Conservation (phyloP, 2,113 vertebrate genomes). For the Synodontis membranacea region DNA sequence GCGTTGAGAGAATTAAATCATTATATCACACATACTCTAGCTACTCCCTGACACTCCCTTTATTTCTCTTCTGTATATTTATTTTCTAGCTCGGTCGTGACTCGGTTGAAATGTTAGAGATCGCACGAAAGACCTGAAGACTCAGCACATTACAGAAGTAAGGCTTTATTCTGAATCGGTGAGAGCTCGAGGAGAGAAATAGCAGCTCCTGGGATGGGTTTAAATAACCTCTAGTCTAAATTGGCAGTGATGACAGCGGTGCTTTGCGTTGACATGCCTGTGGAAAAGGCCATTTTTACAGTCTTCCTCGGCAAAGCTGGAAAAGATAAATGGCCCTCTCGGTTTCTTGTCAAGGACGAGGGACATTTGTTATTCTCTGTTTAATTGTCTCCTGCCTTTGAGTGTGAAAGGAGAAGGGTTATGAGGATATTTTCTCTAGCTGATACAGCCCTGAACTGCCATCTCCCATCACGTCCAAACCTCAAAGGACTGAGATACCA, state of each 20-base stretch:
- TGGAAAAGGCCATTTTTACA: slow-evolving; percentile 7
- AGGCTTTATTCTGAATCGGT: background rate
- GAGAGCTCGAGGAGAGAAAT: background rate
- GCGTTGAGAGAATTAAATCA: background rate
- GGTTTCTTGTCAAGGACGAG: slow-evolving; percentile 34
- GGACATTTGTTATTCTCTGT: slow-evolving; percentile 40
- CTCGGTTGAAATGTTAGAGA: background rate
- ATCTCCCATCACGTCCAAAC: slow-evolving; percentile 4
- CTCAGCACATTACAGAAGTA: background rate
- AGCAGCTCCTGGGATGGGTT: background rate
- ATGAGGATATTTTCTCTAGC: slow-evolving; percentile 3
- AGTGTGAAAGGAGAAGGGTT: slow-evolving; percentile 13
- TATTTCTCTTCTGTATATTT: background rate
- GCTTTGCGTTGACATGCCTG: slow-evolving; percentile 27
- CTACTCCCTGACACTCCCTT: background rate
- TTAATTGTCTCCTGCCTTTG: slow-evolving; percentile 38
- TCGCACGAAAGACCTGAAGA: background rate
- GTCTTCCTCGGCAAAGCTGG: slow-evolving; percentile 17
- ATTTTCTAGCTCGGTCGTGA: background rate
- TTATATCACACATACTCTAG: background rate
- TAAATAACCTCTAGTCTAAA: slow-evolving; percentile 14
- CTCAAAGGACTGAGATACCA: background rate
- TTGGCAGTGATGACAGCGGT: background rate
- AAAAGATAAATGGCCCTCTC: slow-evolving; percentile 36
- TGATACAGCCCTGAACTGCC: slow-evolving; percentile 23